Conservation (phyloP, 1,140 invertebrate species). For the Plutomurus gul region DNA sequence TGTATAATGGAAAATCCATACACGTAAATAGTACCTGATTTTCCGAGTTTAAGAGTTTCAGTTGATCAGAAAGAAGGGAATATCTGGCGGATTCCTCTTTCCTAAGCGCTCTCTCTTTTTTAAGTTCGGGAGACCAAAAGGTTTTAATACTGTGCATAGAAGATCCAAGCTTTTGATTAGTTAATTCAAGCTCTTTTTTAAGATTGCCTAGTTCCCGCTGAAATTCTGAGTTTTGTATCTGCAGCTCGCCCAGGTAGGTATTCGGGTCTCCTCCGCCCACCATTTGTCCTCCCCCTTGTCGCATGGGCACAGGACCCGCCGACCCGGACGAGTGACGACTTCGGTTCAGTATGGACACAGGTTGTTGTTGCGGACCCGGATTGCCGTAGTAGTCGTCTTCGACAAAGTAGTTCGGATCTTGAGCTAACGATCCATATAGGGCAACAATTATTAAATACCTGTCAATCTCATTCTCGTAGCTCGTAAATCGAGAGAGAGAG, state of each 20-base stretch:
- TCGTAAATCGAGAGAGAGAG: neutral
- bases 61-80: slow-evolving; percentile 93
- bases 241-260: slow-evolving; percentile 85
- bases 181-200: slow-evolving; percentile 94
- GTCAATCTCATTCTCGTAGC: neutral
- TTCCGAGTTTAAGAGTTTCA: slow-evolving; percentile 93
- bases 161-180: slow-evolving; percentile 96
- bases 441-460: neutral
- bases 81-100: slow-evolving; percentile 99
- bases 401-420: slow-evolving; percentile 25
- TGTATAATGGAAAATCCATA: neutral
- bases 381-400: slow-evolving; percentile 42
- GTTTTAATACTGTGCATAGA: slow-evolving; percentile 99
- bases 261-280: slow-evolving; percentile 50
- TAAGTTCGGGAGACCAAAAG: slow-evolving; percentile 99
- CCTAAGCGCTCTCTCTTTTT: slow-evolving; percentile 92
- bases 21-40: slow-evolving; percentile 76
- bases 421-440: slow-evolving; percentile 11
- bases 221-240: slow-evolving; percentile 91
- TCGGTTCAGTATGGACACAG: slow-evolving; percentile 44
- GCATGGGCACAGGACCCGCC: neutral
- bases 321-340: slow-evolving; percentile 38
- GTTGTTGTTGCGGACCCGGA: slow-evolving; percentile 21
- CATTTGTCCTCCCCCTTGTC: slow-evolving; percentile 28
- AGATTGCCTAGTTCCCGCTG: slow-evolving; percentile 94